Base-by-base conservation (phyloP, 1,140 invertebrate genomes). In the Camponotus vicinus region DNA sequence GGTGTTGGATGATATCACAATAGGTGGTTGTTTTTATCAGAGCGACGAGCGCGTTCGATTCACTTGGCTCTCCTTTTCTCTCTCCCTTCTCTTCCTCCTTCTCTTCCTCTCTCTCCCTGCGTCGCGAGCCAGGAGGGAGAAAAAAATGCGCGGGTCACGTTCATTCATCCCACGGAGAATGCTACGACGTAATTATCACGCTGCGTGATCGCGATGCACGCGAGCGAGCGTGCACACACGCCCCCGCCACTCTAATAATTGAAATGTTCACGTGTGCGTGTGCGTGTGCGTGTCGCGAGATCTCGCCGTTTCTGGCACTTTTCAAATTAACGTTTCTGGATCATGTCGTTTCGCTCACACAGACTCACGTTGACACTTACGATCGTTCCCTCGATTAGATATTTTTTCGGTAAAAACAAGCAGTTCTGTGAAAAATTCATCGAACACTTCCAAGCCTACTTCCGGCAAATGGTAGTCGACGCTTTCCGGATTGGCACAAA, bases 151-250 rank as follows among this genome's bases (percentile, higher is more conserved):
- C 71, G 55, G 57, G 70, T 83, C 89, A 90, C 77, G 73, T 88
- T 88, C 89, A 66, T 90, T 90, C 89, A 83, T 90, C 49, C 55
- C 70, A 73, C 21, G 32, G 69, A 55, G 59, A 40, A 59, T 40
- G 52, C 27, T 61, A 71, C 66, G 37, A n/a, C 59, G 82, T 78
- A 78, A 85, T 85, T 85, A 85, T 85, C 82, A 42, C 59, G 49
- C 45, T 13, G 73, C 45, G 59, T 45, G 59, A 77, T 77, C 82
- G 42, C 34, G 40, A 13, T 21, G 76, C 76, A 66, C 76, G 76
- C 76, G 40, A 64, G 75, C 75, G 55, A 63, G 18, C 37, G 40
- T n/a, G 37, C 61, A 34, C 15, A 32, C 40, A 63, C 80, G 80
- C 37, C 45, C 67, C 57, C 70, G 66, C 15, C 73, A n/a, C 78